Conservation (phyloP, 2,888 invertebrate species). For the Drosophila melanosoma region DNA sequence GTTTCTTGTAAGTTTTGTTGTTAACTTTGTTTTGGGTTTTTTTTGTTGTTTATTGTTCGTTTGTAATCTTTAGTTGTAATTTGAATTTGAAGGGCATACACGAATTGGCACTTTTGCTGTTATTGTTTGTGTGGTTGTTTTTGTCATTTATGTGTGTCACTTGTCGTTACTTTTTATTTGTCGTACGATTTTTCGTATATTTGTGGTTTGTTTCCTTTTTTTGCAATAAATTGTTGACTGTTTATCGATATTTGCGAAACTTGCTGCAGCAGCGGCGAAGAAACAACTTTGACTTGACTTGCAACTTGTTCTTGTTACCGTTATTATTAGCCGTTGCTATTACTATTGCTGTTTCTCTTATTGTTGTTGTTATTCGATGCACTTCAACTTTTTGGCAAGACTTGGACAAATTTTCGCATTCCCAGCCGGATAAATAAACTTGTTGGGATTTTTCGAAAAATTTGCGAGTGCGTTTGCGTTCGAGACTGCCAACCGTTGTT, state of each 20-base stretch:
- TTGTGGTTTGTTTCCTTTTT: conserved; percentile 19
- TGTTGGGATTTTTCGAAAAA: conserved; percentile 58
- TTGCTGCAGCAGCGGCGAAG: conserved; percentile 16
- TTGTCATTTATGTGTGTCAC: conserved; percentile 51
- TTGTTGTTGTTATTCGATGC: conserved; percentile 37
- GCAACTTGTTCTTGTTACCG: conserved; percentile 56
- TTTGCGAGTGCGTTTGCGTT: conserved; percentile 43
- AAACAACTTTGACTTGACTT: conserved; percentile 51
- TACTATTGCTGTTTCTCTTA: not conserved
- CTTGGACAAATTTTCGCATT: conserved; percentile 61
- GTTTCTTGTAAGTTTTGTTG: conserved; percentile 42
- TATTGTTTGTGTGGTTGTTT: conserved; percentile 21
- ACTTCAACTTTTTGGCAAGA: conserved; percentile 52
- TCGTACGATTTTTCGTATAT: conserved; percentile 32
- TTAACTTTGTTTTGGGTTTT: conserved; percentile 44
- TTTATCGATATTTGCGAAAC: conserved; percentile 31
- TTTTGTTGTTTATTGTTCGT: conserved; percentile 12
- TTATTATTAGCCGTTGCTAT: conserved; percentile 21
- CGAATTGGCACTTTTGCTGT: conserved; percentile 31
- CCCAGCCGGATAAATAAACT: conserved; percentile 49
- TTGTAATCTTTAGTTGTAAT: conserved; percentile 48
- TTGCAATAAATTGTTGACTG: conserved; percentile 28
- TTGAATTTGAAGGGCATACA: conserved; percentile 63
- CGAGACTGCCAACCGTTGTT: conserved; percentile 22
- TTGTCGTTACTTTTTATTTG: conserved; percentile 35